Evolutionary conservation across 2,113 vertebrate species (phyloP).

Genomic region (Periophthalmus modestus): DNA sequence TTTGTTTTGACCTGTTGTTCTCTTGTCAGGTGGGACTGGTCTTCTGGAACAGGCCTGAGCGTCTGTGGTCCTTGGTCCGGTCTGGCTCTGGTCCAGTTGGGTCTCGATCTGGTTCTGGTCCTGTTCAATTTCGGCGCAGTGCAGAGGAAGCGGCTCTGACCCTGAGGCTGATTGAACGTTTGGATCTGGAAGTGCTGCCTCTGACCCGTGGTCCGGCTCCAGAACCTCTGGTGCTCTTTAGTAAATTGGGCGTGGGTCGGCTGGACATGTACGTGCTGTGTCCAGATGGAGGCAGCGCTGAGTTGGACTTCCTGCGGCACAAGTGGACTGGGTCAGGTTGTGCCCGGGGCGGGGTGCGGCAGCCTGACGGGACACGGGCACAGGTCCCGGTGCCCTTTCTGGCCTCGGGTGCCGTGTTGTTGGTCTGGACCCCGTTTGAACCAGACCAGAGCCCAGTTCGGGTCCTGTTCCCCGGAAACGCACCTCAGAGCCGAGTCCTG

Average conservation of each 20-base stretch:
- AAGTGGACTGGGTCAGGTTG: slow-evolving; percentile 98
- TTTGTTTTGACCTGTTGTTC: no score
- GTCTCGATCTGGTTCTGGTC: slow-evolving; percentile 88
- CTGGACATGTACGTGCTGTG: slow-evolving; percentile 97
- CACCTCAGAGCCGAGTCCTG: slow-evolving; percentile 96
- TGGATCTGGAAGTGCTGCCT: slow-evolving; percentile 90
- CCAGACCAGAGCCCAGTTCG: slow-evolving; percentile 94
- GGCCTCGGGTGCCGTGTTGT: slow-evolving; percentile 94
- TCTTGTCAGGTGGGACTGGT: slow-evolving; percentile 68
- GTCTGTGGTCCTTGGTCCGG: slow-evolving; percentile 77
- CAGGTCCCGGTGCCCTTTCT: slow-evolving; percentile 98
- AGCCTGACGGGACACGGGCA: slow-evolving; percentile 92
- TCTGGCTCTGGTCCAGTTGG: slow-evolving; percentile 93
- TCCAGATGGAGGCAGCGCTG: slow-evolving; percentile 96
- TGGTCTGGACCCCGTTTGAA: slow-evolving; percentile 95
- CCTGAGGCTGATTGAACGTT: slow-evolving; percentile 88
- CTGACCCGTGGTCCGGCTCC: slow-evolving; percentile 90
- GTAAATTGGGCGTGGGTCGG: slow-evolving; percentile 97
- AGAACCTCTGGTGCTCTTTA: slow-evolving; percentile 95
- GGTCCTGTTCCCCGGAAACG: slow-evolving; percentile 97
- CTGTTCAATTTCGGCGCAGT: slow-evolving; percentile 92
- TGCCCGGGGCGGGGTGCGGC: slow-evolving; percentile 94
- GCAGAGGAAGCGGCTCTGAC: slow-evolving; percentile 95
- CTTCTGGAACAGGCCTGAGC: slow-evolving; percentile 84
- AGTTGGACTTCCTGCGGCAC: slow-evolving; percentile 99